Evolutionary conservation across 92 coral and sea anemone species (phyloP).

Genomic region (Phenganax marumi): DNA sequence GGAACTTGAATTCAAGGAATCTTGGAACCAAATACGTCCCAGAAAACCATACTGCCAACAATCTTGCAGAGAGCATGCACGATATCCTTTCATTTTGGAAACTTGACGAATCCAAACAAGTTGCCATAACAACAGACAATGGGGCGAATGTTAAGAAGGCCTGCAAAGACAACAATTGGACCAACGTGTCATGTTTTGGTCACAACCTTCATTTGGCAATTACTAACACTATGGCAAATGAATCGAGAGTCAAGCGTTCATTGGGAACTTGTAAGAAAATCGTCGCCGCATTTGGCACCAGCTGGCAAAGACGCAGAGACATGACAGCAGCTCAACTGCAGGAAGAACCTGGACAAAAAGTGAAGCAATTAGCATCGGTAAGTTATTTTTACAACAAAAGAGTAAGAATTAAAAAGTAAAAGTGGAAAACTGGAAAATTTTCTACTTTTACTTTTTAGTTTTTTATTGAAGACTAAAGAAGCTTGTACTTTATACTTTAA

Average conservation of each 20-base stretch:
- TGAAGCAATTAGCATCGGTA: slow-evolving; percentile 10
- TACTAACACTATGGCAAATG: slow-evolving; percentile 6
- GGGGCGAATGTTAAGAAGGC: neutral
- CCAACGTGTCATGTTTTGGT: slow-evolving; percentile 5
- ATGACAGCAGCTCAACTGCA: slow-evolving; percentile 11
- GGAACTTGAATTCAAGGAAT: neutral
- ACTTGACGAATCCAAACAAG: slow-evolving; percentile 4
- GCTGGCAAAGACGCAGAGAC: slow-evolving; percentile 13
- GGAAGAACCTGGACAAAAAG: slow-evolving; percentile 21
- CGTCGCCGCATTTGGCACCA: slow-evolving; percentile 17
- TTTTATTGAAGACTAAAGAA: too few species aligned
- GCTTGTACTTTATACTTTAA: too few species aligned
- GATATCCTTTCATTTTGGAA: slow-evolving; percentile 7
- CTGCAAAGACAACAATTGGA: slow-evolving; percentile 10
- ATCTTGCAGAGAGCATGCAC: slow-evolving; percentile 10
- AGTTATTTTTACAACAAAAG: neutral
- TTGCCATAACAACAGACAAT: slow-evolving; percentile 20
- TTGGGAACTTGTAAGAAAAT: slow-evolving; percentile 1
- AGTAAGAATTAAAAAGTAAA: neutral
- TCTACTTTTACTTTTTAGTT: slow-evolving; percentile 7
- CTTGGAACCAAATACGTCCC: slow-evolving; percentile 8
- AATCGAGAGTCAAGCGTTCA: slow-evolving; percentile 4
- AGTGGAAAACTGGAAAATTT: too few species aligned
- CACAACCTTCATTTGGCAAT: slow-evolving; percentile 15
- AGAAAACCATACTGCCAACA: slow-evolving; percentile 8